Percentiles rank a stretch among this genome's conserved stretches.
Conservation (phyloP, 2,888 invertebrate genomes). For the Polymixis lichenea region DNA sequence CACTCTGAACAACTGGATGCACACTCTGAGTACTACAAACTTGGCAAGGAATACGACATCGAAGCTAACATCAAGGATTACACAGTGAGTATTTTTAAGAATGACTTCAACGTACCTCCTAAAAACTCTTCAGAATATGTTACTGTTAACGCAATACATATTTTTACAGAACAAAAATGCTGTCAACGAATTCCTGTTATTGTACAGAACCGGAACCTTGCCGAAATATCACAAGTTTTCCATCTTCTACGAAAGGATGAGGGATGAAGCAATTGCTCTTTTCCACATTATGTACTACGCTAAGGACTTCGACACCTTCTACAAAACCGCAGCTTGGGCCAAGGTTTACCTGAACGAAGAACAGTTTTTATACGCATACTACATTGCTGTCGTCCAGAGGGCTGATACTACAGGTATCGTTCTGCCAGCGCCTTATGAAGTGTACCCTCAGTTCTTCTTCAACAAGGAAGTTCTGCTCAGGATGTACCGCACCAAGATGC, state of each 20-base stretch:
- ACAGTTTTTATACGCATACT: conserved; percentile 91
- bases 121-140: not conserved
- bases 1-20: conserved; percentile 80
- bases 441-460: conserved; percentile 92
- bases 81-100: conserved; percentile 66
- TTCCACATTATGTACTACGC: conserved; percentile 91
- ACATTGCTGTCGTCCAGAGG: conserved; percentile 91
- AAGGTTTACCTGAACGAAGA: conserved; percentile 91
- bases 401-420: conserved; percentile 90
- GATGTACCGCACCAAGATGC: conserved; percentile 84
- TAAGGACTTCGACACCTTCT: conserved; percentile 91
- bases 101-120: not conserved
- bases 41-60: conserved; percentile 80
- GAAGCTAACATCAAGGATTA: conserved; percentile 81
- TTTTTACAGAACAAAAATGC: conserved; percentile 82
- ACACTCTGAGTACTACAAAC: conserved; percentile 77
- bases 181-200: conserved; percentile 83
- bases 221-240: conserved; percentile 89
- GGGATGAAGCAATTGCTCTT: conserved; percentile 87
- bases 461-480: conserved; percentile 89
- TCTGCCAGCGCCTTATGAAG: conserved; percentile 92
- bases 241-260: conserved; percentile 83
- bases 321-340: conserved; percentile 90
- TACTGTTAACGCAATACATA: not conserved
- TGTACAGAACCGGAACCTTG: conserved; percentile 85